Evolutionary conservation across 2,888 invertebrate genomes (phyloP).

Genomic region (Himalopsyche japonica): DNA sequence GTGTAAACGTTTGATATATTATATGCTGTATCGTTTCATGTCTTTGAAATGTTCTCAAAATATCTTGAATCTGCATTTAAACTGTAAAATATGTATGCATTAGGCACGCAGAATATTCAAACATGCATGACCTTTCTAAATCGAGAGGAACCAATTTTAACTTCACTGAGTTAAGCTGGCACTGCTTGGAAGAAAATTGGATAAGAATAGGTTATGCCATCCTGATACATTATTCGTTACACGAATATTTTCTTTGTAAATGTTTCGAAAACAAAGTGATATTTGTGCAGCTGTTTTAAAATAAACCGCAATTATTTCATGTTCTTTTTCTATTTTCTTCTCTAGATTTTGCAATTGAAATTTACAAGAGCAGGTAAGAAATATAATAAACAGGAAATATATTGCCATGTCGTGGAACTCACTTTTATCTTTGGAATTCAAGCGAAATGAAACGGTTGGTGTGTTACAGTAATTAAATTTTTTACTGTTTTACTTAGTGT

Average conservation of each 20-base stretch:
- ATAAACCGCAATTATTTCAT: not conserved
- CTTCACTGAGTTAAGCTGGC: not conserved
- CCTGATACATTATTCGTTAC: not conserved
- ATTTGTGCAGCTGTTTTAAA: not conserved
- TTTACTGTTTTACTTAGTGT: too few species aligned
- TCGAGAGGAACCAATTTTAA: constrained; percentile 11
- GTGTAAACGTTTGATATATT: not conserved
- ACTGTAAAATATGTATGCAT: not conserved
- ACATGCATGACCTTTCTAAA: constrained; percentile 26
- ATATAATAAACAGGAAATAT: too few species aligned
- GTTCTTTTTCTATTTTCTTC: not conserved
- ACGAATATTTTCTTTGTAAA: not conserved
- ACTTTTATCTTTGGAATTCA: too few species aligned
- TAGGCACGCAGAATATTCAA: constrained; percentile 16
- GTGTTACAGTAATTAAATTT: too few species aligned
- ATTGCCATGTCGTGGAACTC: too few species aligned
- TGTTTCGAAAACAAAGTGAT: not conserved
- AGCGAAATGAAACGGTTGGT: too few species aligned
- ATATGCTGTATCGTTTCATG: not conserved
- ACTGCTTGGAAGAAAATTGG: not conserved
- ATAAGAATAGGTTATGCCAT: not conserved
- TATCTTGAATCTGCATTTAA: not conserved
- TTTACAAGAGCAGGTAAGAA: not conserved
- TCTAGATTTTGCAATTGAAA: not conserved
- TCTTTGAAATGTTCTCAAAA: not conserved